phyloP scores from a whole-genome alignment of 1,140 invertebrate genomes.

The Diorhabda carinulata region DNA sequence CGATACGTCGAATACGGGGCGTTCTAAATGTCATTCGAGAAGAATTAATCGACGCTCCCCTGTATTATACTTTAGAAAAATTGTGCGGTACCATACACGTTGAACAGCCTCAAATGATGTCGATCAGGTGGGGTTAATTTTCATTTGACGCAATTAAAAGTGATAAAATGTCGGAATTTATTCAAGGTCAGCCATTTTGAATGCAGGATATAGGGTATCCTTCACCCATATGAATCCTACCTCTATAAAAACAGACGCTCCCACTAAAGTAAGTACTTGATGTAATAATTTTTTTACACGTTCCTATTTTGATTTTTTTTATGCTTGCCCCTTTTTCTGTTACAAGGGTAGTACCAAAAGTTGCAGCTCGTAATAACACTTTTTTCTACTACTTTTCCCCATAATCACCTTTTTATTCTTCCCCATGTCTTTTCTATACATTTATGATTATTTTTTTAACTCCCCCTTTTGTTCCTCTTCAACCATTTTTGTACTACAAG shows the following conservation, averaged over 20 bases:
- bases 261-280: conserved; percentile 57
- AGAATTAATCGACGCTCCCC: conserved; percentile 77
- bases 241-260: conserved; percentile 93
- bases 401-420: no score
- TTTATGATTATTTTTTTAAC: no score
- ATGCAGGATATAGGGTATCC: conserved; percentile 90
- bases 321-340: no score
- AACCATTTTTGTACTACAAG: no score
- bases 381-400: no score
- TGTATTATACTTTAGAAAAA: conserved; percentile 78
- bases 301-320: no score
- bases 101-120: conserved; percentile 60
- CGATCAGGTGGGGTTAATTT: conserved; percentile 53
- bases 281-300: no score
- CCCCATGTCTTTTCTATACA: no score
- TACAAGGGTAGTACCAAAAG: no score
- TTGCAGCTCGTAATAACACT: no score
- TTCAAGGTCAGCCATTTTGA: conserved; percentile 84
- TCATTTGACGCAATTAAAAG: conserved; percentile 4
- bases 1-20: conserved; percentile 71
- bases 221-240: conserved; percentile 83
- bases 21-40: conserved; percentile 68
- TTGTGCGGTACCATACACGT: conserved; percentile 62
- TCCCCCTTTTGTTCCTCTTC: no score
- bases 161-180: neutral